A percentile compares a stretch with the other conserved stretches of the same genome.
Evolutionary conservation across 2,113 vertebrate species (phyloP).

Genomic region (Hippotragus niger): DNA sequence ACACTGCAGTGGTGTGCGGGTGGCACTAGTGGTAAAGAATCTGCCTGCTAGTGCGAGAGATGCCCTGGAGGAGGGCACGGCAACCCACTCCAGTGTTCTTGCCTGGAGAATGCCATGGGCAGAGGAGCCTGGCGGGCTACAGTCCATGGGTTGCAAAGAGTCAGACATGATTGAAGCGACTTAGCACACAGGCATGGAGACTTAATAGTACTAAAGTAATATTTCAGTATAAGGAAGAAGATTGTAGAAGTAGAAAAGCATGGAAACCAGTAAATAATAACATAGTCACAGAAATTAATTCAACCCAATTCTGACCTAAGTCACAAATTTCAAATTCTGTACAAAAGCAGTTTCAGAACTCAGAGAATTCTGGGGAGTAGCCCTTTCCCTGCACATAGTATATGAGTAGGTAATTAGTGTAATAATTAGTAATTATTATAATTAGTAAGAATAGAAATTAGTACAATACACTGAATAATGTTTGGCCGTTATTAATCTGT

Average conservation of each 20-base stretch:
- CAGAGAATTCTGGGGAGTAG: background rate
- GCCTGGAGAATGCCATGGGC: background rate
- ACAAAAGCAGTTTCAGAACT: background rate
- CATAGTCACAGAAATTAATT: background rate
- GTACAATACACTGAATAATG: background rate
- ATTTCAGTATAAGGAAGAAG: background rate
- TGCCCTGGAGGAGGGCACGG: background rate
- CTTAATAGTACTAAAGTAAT: background rate
- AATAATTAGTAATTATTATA: background rate
- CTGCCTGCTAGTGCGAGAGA: background rate
- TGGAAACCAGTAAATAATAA: background rate
- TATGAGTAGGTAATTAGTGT: background rate
- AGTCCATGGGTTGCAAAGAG: background rate
- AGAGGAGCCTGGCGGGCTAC: background rate
- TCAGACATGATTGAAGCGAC: background rate
- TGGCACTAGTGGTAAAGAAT: background rate
- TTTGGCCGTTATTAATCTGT: background rate
- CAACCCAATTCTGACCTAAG: background rate
- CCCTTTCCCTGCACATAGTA: background rate
- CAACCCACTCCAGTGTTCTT: background rate
- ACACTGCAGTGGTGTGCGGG: background rate
- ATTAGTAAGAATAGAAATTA: background rate
- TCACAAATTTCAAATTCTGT: background rate
- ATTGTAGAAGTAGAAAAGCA: background rate
- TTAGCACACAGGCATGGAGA: background rate